Percentiles rank a stretch among this genome's conserved stretches.
Conservation (phyloP, 2,888 invertebrate species). For the Ectemnius lituratus region DNA sequence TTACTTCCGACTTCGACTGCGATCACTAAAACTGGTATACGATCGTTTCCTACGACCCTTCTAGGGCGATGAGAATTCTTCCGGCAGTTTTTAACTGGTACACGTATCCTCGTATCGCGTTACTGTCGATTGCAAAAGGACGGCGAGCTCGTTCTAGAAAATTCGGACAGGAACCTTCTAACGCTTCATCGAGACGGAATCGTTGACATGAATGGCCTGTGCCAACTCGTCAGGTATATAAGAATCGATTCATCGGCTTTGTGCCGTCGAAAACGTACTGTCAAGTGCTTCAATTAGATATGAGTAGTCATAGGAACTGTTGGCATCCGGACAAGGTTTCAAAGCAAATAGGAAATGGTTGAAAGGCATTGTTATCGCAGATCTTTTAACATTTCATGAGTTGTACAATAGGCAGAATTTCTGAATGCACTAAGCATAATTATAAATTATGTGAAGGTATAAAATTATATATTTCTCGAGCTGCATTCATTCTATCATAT, state of each 20-base stretch:
- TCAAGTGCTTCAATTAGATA: conserved; percentile 12
- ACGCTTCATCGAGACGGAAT: neutral
- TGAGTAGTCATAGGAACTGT: conserved; percentile 12
- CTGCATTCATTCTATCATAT: no score
- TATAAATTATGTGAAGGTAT: no score
- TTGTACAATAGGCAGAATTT: no score
- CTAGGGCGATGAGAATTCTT: neutral
- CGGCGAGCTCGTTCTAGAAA: neutral
- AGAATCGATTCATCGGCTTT: conserved; percentile 1
- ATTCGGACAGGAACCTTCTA: neutral
- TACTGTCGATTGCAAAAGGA: neutral
- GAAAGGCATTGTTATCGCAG: neutral
- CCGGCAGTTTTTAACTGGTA: conserved; percentile 7
- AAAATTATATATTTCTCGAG: no score
- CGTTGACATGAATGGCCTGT: neutral
- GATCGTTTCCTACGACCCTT: no score
- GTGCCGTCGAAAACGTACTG: neutral
- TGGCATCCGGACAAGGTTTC: neutral
- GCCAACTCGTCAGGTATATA: neutral
- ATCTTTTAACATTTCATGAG: neutral
- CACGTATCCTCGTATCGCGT: neutral
- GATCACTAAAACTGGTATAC: neutral
- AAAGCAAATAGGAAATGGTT: neutral
- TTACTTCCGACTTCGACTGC: neutral
- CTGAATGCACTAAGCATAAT: no score